Evolutionary conservation across 2,113 vertebrate species (phyloP).

Genomic region (Trachemys scripta): DNA sequence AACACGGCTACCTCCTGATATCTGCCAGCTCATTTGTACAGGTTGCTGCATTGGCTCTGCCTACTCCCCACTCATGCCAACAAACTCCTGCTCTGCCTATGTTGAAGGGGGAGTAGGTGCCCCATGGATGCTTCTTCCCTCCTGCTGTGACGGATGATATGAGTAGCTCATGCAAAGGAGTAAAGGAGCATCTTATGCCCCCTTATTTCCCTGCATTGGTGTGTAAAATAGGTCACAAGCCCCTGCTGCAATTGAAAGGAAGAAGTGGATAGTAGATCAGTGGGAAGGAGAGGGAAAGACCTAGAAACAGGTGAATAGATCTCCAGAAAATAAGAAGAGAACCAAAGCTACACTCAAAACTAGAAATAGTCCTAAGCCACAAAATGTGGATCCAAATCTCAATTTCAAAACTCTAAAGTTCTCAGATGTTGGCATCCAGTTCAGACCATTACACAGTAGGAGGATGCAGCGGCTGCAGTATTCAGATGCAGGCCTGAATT

Average conservation of each 20-base stretch:
- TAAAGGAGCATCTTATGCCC: background rate
- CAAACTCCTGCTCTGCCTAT: background rate
- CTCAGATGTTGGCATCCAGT: background rate
- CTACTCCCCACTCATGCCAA: background rate
- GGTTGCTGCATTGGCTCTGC: background rate
- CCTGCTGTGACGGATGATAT: background rate
- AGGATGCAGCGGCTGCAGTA: background rate
- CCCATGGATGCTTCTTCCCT: background rate
- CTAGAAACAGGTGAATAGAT: background rate
- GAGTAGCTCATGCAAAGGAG: background rate
- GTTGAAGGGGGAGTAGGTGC: background rate
- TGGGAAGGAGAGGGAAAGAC: background rate
- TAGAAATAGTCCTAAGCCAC: background rate
- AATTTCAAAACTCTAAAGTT: background rate
- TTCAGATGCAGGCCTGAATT: background rate
- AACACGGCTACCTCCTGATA: too few species aligned
- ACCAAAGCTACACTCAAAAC: background rate
- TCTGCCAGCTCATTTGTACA: background rate
- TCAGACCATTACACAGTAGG: background rate
- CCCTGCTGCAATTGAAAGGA: background rate
- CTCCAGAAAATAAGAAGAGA: background rate
- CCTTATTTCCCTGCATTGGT: background rate
- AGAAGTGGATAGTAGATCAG: background rate
- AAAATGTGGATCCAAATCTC: background rate
- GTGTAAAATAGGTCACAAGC: background rate